phyloP scores from a whole-genome alignment of 2,888 invertebrate genomes.

The Thyatira batis region DNA sequence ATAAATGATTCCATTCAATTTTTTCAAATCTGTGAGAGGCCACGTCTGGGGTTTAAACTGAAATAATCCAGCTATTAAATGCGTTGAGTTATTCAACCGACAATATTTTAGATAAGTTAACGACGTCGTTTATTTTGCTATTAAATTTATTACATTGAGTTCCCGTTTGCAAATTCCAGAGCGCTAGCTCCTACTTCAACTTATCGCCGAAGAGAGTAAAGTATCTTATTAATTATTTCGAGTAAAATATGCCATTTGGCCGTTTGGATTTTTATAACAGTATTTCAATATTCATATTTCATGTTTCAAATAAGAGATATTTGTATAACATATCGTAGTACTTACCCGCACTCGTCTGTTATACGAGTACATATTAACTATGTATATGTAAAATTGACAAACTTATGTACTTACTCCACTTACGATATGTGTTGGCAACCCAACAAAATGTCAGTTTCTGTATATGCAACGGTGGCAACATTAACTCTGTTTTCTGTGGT shows the following conservation, averaged over 20 bases:
- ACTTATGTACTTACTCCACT: too few relatives aligned
- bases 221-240: constrained; percentile 28
- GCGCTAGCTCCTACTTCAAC: constrained; percentile 31
- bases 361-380: too few relatives aligned
- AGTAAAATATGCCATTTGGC: constrained; percentile 13
- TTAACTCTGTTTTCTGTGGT: too few relatives aligned
- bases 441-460: too few relatives aligned
- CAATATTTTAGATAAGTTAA: constrained; percentile 55
- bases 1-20: constrained; percentile 73
- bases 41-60: constrained; percentile 43
- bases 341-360: not conserved
- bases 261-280: not conserved
- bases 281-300: too few relatives aligned
- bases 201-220: constrained; percentile 41
- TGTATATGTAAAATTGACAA: too few relatives aligned
- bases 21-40: constrained; percentile 58
- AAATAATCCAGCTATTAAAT: constrained; percentile 31
- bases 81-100: constrained; percentile 46
- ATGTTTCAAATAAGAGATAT: too few relatives aligned
- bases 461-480: too few relatives aligned
- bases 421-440: too few relatives aligned
- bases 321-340: not conserved
- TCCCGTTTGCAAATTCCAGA: constrained; percentile 32
- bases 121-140: constrained; percentile 51
- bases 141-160: constrained; percentile 48